Evolutionary conservation across 1,140 invertebrate genomes (phyloP), one percentile per base, ranked within the genome.

Genomic region (Panulirus ornatus): DNA sequence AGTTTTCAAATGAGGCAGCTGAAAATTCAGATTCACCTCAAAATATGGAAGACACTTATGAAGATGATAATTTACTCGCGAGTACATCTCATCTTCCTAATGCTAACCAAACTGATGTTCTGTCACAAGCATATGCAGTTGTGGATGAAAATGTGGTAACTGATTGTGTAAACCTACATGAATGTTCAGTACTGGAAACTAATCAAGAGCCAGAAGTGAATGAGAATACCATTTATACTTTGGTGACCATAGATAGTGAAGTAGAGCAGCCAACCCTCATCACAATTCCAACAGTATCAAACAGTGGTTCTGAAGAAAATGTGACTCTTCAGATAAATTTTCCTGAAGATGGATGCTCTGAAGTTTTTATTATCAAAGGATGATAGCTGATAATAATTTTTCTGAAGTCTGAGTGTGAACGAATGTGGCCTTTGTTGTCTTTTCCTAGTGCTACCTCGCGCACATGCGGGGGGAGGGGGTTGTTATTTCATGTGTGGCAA

Each of bases 281-380:
- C n/a, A 83, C 22, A 14, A 83, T 83, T 83, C 79, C 79, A 34
- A 38, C 79, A 22, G 36, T 83, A 3, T 63, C 51, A 38, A 40
- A 83, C n/a, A 40, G 30, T n/a, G 79, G 54, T 27, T n/a, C 16
- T 0, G 79, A 83, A 63, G 79, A 83, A 47, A 83, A 83, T 66
- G 79, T 83, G 27, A 83, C 79, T 22, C 79, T 83, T 27, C 79
- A 83, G 36, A 83, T 83, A 51, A 83, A 83, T 66, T 83, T 83
- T 6, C 58, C 79, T n/a, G 79, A 83, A 63, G 58, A 63, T 5
- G 58, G 36, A 40, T 51, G 78, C 14, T 63, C 79, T n/a, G 79
- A 83, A 63, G 79, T 83, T 83, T 83, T 63, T 14, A 83, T 83
- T 58, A 83, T 83, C 40, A 40, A 63, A 30, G 40, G 54, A 9